These are phyloP conservation scores for Phalacrocorax brasilianus DNA, from an alignment of 2,113 vertebrate species.

Conservation along the genomic window DNA sequence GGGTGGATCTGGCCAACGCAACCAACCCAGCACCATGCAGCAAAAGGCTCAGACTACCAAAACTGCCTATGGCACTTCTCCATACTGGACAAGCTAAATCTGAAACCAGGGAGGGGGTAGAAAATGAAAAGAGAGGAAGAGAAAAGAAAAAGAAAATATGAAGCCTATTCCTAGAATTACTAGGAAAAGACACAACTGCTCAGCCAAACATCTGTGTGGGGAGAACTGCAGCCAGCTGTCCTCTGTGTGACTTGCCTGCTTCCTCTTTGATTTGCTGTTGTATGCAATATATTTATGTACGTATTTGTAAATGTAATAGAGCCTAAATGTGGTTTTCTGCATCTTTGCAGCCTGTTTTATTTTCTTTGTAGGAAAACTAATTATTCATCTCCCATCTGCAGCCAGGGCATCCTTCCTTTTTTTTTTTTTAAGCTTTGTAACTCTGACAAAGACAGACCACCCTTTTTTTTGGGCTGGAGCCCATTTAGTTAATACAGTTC, in stretches of 20 bases:
- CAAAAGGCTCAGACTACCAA: constrained; percentile 84
- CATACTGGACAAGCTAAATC: constrained; percentile 83
- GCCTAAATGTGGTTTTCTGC: constrained; percentile 67
- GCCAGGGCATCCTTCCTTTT: neutral
- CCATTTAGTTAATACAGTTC: constrained; percentile 17
- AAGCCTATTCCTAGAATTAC: constrained; percentile 52
- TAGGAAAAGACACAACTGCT: constrained; percentile 51
- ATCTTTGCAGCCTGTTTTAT: constrained; percentile 49
- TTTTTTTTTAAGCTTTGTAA: constrained; percentile 18
- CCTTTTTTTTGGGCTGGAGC: neutral
- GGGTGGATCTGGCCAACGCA: constrained; percentile 78
- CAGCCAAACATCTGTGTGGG: constrained; percentile 45
- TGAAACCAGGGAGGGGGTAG: neutral
- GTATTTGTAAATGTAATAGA: constrained; percentile 82
- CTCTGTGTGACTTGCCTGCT: constrained; percentile 53
- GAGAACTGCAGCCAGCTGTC: constrained; percentile 47
- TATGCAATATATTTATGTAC: constrained; percentile 88
- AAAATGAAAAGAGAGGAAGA: neutral
- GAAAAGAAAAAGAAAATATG: neutral
- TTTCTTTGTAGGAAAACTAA: constrained; percentile 60
- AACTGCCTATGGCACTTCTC: constrained; percentile 76
- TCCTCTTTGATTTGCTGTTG: constrained; percentile 74
- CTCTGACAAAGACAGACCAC: neutral
- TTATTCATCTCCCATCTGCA: constrained; percentile 3
- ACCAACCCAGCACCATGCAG: constrained; percentile 79